Evolutionary conservation across 2,888 invertebrate genomes (phyloP), one percentile per base, ranked within the genome.

Genomic region (Netelia inedita): DNA sequence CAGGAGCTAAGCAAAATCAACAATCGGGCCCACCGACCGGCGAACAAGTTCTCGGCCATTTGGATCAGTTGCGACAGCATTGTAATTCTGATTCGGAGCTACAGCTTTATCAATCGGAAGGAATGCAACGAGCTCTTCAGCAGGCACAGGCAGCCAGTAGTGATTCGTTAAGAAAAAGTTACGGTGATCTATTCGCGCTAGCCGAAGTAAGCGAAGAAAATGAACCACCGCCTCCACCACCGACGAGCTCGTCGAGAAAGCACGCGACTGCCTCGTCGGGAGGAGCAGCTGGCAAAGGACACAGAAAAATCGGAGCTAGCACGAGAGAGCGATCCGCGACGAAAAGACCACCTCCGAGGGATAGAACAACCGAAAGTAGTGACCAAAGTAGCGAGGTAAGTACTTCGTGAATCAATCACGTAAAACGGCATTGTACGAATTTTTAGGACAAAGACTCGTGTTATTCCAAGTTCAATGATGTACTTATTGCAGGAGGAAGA

Each of bases 101-200:
- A n/a, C 94, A 94, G 80, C 96, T 98, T 92, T 98, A 98, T 94
- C 97, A 97, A 88, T 96, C 97, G 94, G 98, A 98, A 93, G 96
- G 96, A 89, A 97, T 99, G 96, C 98, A 98, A 94, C 96, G 97
- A 92, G 98, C 98, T 50, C 94, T 99, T 87, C 97, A 98, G 91
- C 97, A 97, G 89, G 97, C 98, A 35, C 98, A 98, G 93, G 96
- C 96, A 84, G 96, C 98, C 90, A 97, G 98, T 93, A 97, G 96
- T 91, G 99, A 99, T 94, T 96, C 96, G 89, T 96, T 98, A 94
- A 97, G 98, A 95, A 97, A 97, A 94, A 98, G 97, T 95, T 98
- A 97, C 94, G 97, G 97, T 92, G 98, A 98, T 91, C 95, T 99
- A 89, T 97, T 98, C 93, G 97, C 98, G 8, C 95, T 99, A 88